Base-by-base conservation (phyloP, 2,888 invertebrate species). In the Germaria angustata region DNA sequence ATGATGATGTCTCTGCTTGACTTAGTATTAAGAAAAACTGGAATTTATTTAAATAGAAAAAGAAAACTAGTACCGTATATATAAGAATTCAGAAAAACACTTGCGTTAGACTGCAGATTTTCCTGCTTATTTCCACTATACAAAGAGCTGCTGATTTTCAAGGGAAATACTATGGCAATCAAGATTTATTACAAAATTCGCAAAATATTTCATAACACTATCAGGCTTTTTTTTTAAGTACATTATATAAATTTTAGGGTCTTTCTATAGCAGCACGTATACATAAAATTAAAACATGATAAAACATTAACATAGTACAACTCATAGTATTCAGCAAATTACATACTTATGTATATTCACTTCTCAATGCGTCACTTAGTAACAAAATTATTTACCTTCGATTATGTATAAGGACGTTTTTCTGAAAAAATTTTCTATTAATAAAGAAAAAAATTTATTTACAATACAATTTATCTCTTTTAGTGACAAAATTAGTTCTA, bases 181-280 rank as follows among this genome's bases (percentile, higher is more conserved):
- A 15, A 51, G 4, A 46, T 20, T 2, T 46, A 55, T 34, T 65
- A 20, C 28, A 13, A 15, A 44, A 53, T 46, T 61, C 63, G 61
- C 39, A 65, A 3, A 61, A 73, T 39, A n/a, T 17, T 15, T 39
- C 57, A 46, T 65, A 32, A 17, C 22, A 8, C n/a, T 17, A 57
- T 41, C 28, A 20, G n/a, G 28, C 55, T 57, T 34, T 51, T 59
- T 34, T 24, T 39, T 7, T 41, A 75, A 73, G 44, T 20, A 9
- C 51, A 76, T 82, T 82, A 82, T 66, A 79, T 82, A 82, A 82
- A 82, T 34, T 68, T 73, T 17, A n/a, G 7, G 9, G 36, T 32
- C 28, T 34, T 44, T 65, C 7, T 13, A 34, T n/a, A 7, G 2
- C 9, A 20, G 0, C 4, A 15, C 7, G 4, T 20, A 13, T 20